Evolutionary conservation across 2,113 vertebrate species (phyloP).

Genomic region (Myotis yumanensis): DNA sequence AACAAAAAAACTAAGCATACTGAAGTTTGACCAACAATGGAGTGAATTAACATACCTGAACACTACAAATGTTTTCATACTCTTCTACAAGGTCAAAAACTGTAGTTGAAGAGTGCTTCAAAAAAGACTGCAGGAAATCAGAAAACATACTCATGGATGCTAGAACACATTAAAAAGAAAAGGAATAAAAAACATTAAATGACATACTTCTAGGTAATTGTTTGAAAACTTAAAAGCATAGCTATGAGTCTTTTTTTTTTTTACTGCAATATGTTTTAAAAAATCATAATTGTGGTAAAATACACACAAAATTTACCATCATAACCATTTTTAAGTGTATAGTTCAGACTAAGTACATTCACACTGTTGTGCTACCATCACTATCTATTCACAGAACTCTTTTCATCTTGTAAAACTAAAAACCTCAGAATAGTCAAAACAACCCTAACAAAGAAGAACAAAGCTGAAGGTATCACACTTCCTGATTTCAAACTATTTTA

Average conservation of each 20-base stretch:
- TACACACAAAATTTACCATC: neutral
- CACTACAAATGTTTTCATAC: slow-evolving; percentile 91
- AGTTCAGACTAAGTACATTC: neutral
- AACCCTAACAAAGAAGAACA: neutral
- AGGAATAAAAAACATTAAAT: neutral
- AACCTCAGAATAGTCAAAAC: neutral
- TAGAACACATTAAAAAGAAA: slow-evolving; percentile 79
- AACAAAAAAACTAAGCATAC: neutral
- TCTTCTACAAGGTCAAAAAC: slow-evolving; percentile 95
- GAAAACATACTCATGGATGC: slow-evolving; percentile 94
- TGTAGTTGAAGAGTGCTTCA: slow-evolving; percentile 92
- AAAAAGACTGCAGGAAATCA: slow-evolving; percentile 92
- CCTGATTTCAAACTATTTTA: neutral
- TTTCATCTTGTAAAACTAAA: neutral
- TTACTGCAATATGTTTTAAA: neutral
- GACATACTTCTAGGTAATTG: neutral
- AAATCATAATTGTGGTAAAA: slow-evolving; percentile 1
- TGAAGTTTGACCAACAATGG: neutral
- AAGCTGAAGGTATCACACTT: neutral
- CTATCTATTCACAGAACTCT: neutral
- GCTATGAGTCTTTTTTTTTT: neutral
- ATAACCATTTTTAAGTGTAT: neutral
- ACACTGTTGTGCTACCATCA: neutral
- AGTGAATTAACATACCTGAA: slow-evolving; percentile 84
- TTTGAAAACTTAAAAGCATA: slow-evolving; percentile 22